These are phyloP conservation scores for Halictus ligatus DNA, from an alignment of 2,888 invertebrate species.

Conservation along the genomic window DNA sequence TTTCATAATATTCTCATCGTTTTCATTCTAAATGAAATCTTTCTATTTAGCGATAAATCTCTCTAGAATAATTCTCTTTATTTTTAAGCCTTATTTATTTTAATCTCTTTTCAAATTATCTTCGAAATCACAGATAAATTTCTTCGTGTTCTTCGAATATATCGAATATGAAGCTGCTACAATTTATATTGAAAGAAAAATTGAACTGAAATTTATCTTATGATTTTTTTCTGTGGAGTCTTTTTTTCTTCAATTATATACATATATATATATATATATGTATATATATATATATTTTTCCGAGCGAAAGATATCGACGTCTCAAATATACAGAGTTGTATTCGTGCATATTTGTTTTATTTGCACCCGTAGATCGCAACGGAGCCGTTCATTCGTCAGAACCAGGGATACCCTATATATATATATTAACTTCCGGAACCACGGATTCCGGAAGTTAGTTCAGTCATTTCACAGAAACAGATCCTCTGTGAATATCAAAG, in stretches of 20 bases:
- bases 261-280: background rate
- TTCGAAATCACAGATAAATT: background rate
- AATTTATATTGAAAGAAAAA: background rate
- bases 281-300: background rate
- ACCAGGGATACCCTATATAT: constrained; percentile 37
- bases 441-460: constrained; percentile 52
- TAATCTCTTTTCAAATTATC: background rate
- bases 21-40: background rate
- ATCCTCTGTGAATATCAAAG: constrained; percentile 68
- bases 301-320: background rate
- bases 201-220: background rate
- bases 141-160: background rate
- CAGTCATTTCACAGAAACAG: constrained; percentile 38
- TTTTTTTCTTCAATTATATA: background rate
- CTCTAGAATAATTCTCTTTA: background rate
- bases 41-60: background rate
- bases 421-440: constrained; percentile 62
- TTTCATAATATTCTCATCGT: background rate
- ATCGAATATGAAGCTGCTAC: background rate
- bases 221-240: background rate
- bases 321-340: background rate
- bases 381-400: constrained; percentile 8
- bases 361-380: background rate
- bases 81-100: background rate
- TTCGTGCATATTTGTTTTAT: background rate